A percentile compares a stretch with the other conserved stretches of the same genome.
Conservation (phyloP, 2,888 invertebrate species). For the Itoplectis maculator region DNA sequence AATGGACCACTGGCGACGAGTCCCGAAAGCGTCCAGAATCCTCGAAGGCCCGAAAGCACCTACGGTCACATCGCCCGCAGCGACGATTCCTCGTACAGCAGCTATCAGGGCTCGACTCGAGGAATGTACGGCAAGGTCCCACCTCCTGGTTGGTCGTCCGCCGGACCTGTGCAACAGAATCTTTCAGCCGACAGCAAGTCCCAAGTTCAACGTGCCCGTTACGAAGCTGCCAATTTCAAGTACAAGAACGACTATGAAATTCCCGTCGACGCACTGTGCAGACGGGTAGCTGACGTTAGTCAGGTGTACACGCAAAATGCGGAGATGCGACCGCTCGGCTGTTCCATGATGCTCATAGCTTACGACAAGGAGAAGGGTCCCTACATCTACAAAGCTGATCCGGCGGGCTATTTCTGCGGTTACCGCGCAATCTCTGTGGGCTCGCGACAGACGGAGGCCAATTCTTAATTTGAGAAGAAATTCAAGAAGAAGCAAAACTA, state of each 20-base stretch:
- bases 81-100: conserved; percentile 90
- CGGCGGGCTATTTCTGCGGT: conserved; percentile 99
- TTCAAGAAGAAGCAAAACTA: conserved; percentile 95
- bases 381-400: conserved; percentile 98
- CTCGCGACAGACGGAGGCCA: conserved; percentile 98
- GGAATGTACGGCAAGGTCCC: conserved; percentile 81
- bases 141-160: conserved; percentile 74
- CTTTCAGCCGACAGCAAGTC: too few species aligned
- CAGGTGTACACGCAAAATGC: too few species aligned
- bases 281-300: too few species aligned
- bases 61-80: conserved; percentile 87
- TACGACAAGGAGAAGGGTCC: conserved; percentile 95
- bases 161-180: conserved; percentile 80
- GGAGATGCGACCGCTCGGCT: too few species aligned
- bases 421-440: conserved; percentile 98
- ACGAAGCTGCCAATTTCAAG: too few species aligned
- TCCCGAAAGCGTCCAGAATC: conserved; percentile 74
- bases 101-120: conserved; percentile 87
- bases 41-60: conserved; percentile 89
- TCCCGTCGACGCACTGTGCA: too few species aligned
- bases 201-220: too few species aligned
- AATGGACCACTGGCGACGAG: conserved; percentile 73
- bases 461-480: conserved; percentile 98
- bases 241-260: too few species aligned
- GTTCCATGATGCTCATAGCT: too few species aligned